Conservation (phyloP, 2,888 invertebrate species). For the Microdon myrmicae region DNA sequence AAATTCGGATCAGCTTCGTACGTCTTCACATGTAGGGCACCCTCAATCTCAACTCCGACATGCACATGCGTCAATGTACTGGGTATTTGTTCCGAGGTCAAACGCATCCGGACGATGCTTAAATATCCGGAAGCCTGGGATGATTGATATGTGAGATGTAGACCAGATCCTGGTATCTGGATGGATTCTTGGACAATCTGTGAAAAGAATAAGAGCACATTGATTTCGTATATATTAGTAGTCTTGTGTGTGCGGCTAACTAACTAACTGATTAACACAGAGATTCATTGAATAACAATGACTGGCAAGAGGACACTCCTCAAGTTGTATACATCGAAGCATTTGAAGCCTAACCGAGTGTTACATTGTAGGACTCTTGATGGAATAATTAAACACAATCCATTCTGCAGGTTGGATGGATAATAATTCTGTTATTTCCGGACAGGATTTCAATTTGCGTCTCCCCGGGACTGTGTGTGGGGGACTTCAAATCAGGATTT, state of each 20-base stretch:
- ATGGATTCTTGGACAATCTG: slow-evolving; percentile 97
- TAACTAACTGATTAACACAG: slow-evolving; percentile 7
- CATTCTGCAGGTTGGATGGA: neutral
- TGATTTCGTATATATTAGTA: slow-evolving; percentile 4
- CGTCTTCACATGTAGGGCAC: slow-evolving; percentile 88
- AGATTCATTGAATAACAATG: slow-evolving; percentile 9
- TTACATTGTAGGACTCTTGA: slow-evolving; percentile 28
- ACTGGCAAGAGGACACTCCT: slow-evolving; percentile 2
- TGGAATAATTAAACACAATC: slow-evolving; percentile 42
- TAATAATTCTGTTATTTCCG: slow-evolving; percentile 39
- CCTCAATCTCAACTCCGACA: slow-evolving; percentile 92
- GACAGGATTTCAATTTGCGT: slow-evolving; percentile 39
- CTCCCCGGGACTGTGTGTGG: no score
- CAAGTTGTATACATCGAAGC: slow-evolving; percentile 2
- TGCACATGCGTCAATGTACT: slow-evolving; percentile 87
- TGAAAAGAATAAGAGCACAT: slow-evolving; percentile 49
- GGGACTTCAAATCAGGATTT: no score
- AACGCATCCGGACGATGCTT: slow-evolving; percentile 89
- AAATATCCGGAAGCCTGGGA: slow-evolving; percentile 94
- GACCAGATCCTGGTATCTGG: slow-evolving; percentile 90
- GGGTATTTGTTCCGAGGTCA: slow-evolving; percentile 84
- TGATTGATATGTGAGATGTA: slow-evolving; percentile 95
- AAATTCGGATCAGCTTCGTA: slow-evolving; percentile 97
- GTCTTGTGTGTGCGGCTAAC: neutral
- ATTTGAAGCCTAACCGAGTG: slow-evolving; percentile 25